Base-by-base conservation (phyloP, 2,888 invertebrate species). In the Rutpela maculata region DNA sequence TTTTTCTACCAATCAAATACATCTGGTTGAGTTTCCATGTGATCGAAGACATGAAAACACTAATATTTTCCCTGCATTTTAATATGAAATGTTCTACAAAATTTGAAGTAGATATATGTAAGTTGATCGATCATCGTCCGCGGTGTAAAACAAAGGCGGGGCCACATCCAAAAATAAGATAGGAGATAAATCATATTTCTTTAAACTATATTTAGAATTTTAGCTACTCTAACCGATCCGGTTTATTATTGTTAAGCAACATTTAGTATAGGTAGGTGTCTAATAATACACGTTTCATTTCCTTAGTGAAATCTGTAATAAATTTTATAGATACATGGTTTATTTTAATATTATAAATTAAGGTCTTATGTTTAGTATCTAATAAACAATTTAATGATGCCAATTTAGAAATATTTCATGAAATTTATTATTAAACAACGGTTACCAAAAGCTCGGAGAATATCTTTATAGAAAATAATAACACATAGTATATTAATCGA, bases 181-280 rank as follows among this genome's bases (percentile, higher is more conserved):
- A 15, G n/a, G 15, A 50, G 50, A 70, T 70, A 70, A 60, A 70
- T 70, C 57, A 60, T 35, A 38, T 57, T 59, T 35, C 57, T 59
- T 38, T 31, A 22, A 50, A 43, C n/a, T 60, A 43, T 43, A 60
- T 70, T 43, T 70, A 60, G 70, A 70, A 59, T 70, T 60, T 22
- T 11, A 60, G 26, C 60, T 17, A 15, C 43, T 57, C 38, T 60
- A 60, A 6, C 43, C 4, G 65, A 38, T 18, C 11, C 10, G 60
- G 68, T 69, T 69, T 69, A 69, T 69, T 69, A 70, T 22, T 60
- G 18, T 65, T 65, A 65, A 59, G 31, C 59, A 57, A 70, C 60
- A 43, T 70, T 60, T 60, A 60, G 43, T 60, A 69, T 57, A 69
- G 56, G 68, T 57, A 69, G 56, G 68, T 57, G 68, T 69, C 56